Percentiles rank a stretch among this genome's conserved stretches.
Evolutionary conservation across 2,113 vertebrate species (phyloP).

Genomic region (Uria aalge): DNA sequence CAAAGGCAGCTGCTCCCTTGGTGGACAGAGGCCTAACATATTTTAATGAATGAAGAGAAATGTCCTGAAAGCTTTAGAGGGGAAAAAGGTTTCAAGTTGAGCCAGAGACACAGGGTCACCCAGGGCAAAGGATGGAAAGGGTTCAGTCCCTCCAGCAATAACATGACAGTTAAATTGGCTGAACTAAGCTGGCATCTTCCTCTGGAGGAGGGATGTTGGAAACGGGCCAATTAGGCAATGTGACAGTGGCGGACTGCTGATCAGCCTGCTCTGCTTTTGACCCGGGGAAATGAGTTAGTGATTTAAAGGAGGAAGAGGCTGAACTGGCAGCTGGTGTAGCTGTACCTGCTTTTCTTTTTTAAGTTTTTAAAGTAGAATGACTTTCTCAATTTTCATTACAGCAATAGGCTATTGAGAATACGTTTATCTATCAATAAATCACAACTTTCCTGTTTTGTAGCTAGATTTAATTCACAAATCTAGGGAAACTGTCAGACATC

Average conservation of each 20-base stretch:
- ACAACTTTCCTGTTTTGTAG: background rate
- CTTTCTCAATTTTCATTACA: background rate
- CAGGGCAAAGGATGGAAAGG: background rate
- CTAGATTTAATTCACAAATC: background rate
- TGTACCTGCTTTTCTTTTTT: background rate
- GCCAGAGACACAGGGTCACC: background rate
- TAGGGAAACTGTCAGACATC: background rate
- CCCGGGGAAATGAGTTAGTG: background rate
- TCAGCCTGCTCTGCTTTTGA: background rate
- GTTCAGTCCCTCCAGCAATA: background rate
- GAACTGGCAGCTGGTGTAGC: background rate
- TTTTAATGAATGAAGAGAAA: background rate
- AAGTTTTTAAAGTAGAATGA: background rate
- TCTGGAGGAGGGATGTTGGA: background rate
- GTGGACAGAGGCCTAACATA: fast-evolving
- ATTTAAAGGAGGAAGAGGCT: background rate
- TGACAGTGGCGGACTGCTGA: background rate
- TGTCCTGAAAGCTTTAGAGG: background rate
- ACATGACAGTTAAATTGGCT: background rate
- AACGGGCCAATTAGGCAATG: background rate
- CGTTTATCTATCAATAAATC: background rate
- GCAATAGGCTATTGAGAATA: background rate
- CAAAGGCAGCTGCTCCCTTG: background rate
- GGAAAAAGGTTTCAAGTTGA: background rate
- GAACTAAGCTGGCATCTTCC: background rate